These are phyloP conservation scores for Drosophila sproati DNA, from an alignment of 1,140 invertebrate species.

Conservation along the genomic window DNA sequence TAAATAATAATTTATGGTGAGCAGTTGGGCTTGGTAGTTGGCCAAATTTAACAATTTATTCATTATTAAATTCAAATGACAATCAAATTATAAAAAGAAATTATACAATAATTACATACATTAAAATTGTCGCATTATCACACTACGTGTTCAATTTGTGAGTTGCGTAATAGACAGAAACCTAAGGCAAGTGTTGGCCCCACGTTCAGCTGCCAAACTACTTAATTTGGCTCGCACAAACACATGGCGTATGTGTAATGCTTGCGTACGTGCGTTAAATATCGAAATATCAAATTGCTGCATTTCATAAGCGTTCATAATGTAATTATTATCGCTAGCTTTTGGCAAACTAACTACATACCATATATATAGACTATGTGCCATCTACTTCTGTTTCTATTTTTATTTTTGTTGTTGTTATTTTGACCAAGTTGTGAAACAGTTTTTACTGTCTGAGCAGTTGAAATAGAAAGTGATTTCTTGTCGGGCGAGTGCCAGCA, in stretches of 20 bases:
- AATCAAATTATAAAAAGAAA: not conserved
- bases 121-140: slow-evolving; percentile 4
- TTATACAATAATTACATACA: not conserved
- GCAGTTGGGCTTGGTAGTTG: too few species aligned
- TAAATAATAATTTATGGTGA: too few species aligned
- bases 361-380: not conserved
- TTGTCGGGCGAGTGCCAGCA: slow-evolving; percentile 47
- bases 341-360: slow-evolving; percentile 16
- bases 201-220: slow-evolving; percentile 19
- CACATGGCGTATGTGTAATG: slow-evolving; percentile 69
- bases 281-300: slow-evolving; percentile 56
- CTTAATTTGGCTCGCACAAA: slow-evolving; percentile 10
- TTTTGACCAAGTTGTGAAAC: slow-evolving; percentile 40
- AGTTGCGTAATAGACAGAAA: slow-evolving; percentile 23
- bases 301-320: slow-evolving; percentile 65
- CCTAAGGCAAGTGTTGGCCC: slow-evolving; percentile 18
- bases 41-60: not conserved
- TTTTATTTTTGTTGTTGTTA: not conserved
- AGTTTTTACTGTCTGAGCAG: slow-evolving; percentile 15
- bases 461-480: slow-evolving; percentile 79
- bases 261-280: slow-evolving; percentile 64
- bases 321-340: slow-evolving; percentile 74
- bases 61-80: not conserved
- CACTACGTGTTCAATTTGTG: not conserved
- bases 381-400: slow-evolving; percentile 3